Evolutionary conservation across 2,888 invertebrate genomes (phyloP).

Genomic region (Rhodophaea formosa): DNA sequence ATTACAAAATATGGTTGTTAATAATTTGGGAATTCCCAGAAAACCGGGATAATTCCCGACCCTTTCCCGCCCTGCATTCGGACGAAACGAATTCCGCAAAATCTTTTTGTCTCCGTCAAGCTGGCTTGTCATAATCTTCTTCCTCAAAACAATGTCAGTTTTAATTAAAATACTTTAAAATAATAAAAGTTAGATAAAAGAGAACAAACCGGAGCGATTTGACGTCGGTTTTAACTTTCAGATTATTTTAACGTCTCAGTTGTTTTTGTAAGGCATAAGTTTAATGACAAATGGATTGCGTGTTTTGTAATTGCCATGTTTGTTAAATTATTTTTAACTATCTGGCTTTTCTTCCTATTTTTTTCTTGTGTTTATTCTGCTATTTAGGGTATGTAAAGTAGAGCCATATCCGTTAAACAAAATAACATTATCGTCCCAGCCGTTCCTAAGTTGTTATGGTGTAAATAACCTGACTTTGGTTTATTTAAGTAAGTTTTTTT

Average conservation of each 20-base stretch:
- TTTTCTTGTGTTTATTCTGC: no score
- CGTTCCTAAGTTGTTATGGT: no score
- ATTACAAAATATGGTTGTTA: constrained; percentile 46
- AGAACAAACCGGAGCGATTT: constrained; percentile 44
- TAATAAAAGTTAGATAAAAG: constrained; percentile 52
- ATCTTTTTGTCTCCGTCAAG: constrained; percentile 62
- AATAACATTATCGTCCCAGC: no score
- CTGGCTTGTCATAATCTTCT: constrained; percentile 61
- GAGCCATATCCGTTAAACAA: no score
- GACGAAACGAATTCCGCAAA: constrained; percentile 48
- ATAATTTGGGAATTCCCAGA: constrained; percentile 45
- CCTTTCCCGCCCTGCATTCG: constrained; percentile 38
- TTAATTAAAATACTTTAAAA: constrained; percentile 66
- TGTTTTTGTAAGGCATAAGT: background rate
- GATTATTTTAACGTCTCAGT: constrained; percentile 22
- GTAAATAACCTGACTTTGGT: no score
- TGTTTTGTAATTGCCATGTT: no score
- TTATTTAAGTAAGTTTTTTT: no score
- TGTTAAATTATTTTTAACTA: no score
- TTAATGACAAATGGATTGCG: background rate
- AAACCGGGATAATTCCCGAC: constrained; percentile 47
- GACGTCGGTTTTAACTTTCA: constrained; percentile 43
- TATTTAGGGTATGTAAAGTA: no score
- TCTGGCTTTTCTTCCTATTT: no score
- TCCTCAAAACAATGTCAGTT: constrained; percentile 60